Evolutionary conservation across 2,888 invertebrate genomes (phyloP).

Genomic region (Onthophagus sagittarius): DNA sequence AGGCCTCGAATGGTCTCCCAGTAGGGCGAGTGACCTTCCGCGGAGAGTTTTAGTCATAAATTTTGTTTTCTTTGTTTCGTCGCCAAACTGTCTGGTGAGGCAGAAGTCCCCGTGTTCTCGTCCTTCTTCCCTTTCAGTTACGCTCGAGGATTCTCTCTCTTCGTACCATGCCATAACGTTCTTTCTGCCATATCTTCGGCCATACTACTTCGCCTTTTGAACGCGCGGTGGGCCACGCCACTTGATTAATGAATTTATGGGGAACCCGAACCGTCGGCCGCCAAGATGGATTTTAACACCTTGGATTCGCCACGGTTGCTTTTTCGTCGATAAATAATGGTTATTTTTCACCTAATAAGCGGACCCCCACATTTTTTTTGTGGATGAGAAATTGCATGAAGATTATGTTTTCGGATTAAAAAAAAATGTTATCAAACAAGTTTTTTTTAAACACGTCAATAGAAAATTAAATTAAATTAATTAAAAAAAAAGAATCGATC

Average conservation of each 20-base stretch:
- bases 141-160: background rate
- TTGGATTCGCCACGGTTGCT: conserved; percentile 32
- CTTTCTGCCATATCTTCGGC: background rate
- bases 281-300: conserved; percentile 33
- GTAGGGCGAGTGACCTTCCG: conserved; percentile 28
- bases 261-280: conserved; percentile 21
- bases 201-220: background rate
- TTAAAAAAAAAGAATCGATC: background rate
- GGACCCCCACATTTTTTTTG: background rate
- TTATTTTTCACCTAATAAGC: conserved; percentile 32
- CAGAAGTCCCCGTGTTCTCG: conserved; percentile 6
- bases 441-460: no score
- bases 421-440: no score
- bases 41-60: conserved; percentile 29
- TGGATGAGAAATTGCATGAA: conserved; percentile 38
- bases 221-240: conserved; percentile 14
- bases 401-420: background rate
- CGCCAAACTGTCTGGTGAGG: conserved; percentile 33
- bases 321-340: conserved; percentile 31
- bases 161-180: background rate
- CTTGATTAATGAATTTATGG: conserved; percentile 24
- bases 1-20: conserved; percentile 20
- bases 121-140: background rate
- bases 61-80: conserved; percentile 33
- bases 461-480: background rate